Evolutionary conservation across 2,888 invertebrate genomes (phyloP), one percentile per base, ranked within the genome.

Genomic region (Pilophorus perplexus): DNA sequence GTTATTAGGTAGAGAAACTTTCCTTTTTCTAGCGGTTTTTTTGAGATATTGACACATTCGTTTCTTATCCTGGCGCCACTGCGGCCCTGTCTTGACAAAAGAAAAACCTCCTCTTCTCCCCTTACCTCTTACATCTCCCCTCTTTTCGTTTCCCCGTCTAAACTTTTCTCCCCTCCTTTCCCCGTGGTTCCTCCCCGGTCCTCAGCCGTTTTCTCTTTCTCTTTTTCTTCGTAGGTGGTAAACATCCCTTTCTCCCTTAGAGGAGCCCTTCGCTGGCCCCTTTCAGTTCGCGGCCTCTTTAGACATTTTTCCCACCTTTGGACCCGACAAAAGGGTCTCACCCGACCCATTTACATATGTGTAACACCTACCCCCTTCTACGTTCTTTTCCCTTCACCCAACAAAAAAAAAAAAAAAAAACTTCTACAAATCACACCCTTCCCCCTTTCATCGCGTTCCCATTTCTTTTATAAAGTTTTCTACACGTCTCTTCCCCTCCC

Each of bases 1-100:
- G 46, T 25, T 46, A 46, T 46, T 23, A 46, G 46, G 25, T 46
- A 46, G 46, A 46, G n/a, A n/a, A n/a, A n/a, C n/a, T n/a, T n/a
- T n/a, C n/a, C 46, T 46, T 46, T 23, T 46, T 23, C 23, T n/a
- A 3, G 3, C 1, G n/a, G 3, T 10, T 46, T 52, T 28, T 28
- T 52, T 6, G 25, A 52, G 52, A 52, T 52, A 52, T 52, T 52
- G 52, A 52, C 52, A 28, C 52, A 52, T 52, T 52, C 52, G 52
- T 52, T 52, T 52, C 28, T 28, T 14, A 52, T 10, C 28, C 28
- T 18, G 52, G 52, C 52, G 52, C 52, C 52, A 52, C 27, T 27
- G 52, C 25, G 52, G 28, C 10, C 52, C 14, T 27, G 6, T 25
- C 5, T 20, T 28, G 52, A 52, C 52, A 52, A 52, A 52, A 52